A percentile compares a stretch with the other conserved stretches of the same genome.
These are phyloP conservation scores for Stenoptilia bipunctidactyla DNA, from an alignment of 2,888 invertebrate species.

Conservation along the genomic window DNA sequence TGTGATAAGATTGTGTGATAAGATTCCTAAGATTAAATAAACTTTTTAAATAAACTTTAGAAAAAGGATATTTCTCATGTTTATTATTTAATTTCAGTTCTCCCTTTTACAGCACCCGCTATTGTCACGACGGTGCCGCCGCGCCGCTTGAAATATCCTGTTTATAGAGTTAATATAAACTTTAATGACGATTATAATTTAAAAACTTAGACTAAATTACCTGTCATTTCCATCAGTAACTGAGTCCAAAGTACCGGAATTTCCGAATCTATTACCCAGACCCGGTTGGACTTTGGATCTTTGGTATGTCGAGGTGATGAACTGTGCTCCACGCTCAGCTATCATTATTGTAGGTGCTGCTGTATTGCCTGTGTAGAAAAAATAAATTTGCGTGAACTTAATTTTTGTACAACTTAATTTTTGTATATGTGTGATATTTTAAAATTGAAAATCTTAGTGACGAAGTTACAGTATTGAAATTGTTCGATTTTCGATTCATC, in stretches of 20 bases:
- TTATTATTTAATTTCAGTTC: background rate
- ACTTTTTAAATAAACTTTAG: background rate
- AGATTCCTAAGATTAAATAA: too few species aligned
- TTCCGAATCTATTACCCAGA: constrained; percentile 29
- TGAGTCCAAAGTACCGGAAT: constrained; percentile 4
- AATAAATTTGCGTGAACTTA: too few species aligned
- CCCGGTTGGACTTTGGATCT: constrained; percentile 31
- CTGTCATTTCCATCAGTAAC: constrained; percentile 13
- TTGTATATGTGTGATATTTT: too few species aligned
- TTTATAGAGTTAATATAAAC: too few species aligned
- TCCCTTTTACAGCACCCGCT: too few species aligned
- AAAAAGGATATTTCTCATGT: background rate
- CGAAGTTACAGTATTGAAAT: too few species aligned
- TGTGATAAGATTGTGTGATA: too few species aligned
- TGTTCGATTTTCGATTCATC: too few species aligned
- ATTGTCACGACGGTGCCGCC: too few species aligned
- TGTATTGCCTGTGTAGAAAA: constrained; percentile 56
- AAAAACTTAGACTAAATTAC: constrained; percentile 6
- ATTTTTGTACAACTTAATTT: too few species aligned
- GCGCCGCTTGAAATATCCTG: too few species aligned
- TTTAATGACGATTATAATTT: background rate
- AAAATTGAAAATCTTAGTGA: too few species aligned
- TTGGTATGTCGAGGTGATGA: constrained; percentile 59
- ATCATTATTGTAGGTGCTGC: constrained; percentile 73
- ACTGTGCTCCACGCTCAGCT: constrained; percentile 67